A percentile compares a stretch with the other conserved stretches of the same genome.
phyloP scores from a whole-genome alignment of 2,888 invertebrate species.

The Ectemnius continuus region DNA sequence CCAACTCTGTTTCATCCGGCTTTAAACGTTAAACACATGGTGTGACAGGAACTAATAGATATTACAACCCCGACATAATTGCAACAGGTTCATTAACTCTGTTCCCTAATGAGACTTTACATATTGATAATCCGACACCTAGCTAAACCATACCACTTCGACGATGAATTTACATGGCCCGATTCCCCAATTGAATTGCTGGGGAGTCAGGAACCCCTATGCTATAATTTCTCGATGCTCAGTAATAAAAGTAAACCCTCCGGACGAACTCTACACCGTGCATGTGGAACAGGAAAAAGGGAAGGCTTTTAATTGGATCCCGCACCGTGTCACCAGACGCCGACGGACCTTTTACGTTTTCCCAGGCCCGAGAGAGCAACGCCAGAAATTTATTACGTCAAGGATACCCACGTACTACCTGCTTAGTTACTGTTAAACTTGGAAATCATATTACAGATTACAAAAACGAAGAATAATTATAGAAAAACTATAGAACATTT shows the following conservation, averaged over 20 bases:
- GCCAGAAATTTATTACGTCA: conserved; percentile 1
- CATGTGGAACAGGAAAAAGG: background rate
- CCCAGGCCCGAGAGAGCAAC: background rate
- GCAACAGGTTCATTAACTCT: no score
- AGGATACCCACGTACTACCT: background rate
- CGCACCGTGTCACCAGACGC: conserved; percentile 20
- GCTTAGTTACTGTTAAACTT: no score
- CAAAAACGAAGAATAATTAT: no score
- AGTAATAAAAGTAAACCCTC: conserved; percentile 29
- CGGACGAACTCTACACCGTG: conserved; percentile 23
- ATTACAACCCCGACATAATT: no score
- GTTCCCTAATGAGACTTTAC: no score
- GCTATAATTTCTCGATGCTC: background rate
- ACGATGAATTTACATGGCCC: no score
- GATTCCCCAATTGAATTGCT: background rate
- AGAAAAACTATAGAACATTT: no score
- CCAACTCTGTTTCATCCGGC: background rate
- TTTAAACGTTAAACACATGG: background rate
- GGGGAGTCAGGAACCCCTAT: background rate
- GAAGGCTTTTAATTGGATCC: conserved; percentile 49
- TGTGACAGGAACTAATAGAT: no score
- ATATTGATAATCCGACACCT: no score
- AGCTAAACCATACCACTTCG: no score
- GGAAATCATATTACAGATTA: no score
- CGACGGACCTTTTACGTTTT: conserved; percentile 20